A percentile compares a stretch with the other conserved stretches of the same genome.
Conservation (phyloP, 2,113 vertebrate species). For the Meleagris gallopavo region DNA sequence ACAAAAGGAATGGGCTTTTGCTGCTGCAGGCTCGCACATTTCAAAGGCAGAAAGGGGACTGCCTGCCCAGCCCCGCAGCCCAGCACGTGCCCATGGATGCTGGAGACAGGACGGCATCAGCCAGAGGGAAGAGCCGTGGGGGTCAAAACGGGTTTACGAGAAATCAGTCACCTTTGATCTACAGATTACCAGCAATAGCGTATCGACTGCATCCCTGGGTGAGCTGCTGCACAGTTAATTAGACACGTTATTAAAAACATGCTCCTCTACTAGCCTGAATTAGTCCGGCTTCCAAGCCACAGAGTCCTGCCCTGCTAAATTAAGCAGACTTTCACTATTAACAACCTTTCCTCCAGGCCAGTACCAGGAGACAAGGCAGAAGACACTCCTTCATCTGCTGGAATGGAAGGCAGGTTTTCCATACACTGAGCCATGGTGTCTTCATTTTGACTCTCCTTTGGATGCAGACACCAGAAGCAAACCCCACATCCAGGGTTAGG, state of each 20-base stretch:
- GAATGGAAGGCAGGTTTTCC: neutral
- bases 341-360: neutral
- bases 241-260: slow-evolving; percentile 48
- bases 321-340: slow-evolving; percentile 6
- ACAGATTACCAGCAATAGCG: neutral
- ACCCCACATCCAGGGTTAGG: neutral
- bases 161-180: slow-evolving; percentile 40
- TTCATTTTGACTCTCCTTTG: neutral
- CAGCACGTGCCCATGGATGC: neutral
- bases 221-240: slow-evolving; percentile 49
- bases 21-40: neutral
- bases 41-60: neutral
- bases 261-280: slow-evolving; percentile 12
- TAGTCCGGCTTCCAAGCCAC: slow-evolving; percentile 30
- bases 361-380: neutral
- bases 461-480: neutral
- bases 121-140: neutral
- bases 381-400: neutral
- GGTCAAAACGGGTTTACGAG: slow-evolving; percentile 32
- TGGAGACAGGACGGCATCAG: neutral
- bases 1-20: rapidly evolving
- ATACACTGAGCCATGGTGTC: neutral
- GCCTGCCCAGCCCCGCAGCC: neutral
- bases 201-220: slow-evolving; percentile 6
- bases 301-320: slow-evolving; percentile 47